Base-by-base conservation (phyloP, 1,140 invertebrate genomes). In the Pantala flavescens region DNA sequence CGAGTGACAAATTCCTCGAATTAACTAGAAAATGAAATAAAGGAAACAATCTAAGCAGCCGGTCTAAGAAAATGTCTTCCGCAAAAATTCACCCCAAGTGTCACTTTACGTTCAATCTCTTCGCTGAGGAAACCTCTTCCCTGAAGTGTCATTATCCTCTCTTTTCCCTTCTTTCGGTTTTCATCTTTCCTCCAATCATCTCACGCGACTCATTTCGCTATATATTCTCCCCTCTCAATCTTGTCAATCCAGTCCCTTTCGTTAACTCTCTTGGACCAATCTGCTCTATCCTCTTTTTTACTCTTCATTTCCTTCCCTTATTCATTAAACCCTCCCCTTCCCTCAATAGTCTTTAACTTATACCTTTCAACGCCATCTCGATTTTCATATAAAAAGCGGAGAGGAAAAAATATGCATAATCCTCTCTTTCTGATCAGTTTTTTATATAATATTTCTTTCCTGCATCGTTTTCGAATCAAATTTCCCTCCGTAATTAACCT, bases 231-330 rank as follows among this genome's bases (percentile, higher is more conserved):
- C n/a, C 49, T 63, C 49, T 19, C 49, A 63, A 63, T 63, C 49
- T 36, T 9, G 28, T 36, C 28, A 36, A 36, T 36, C 28, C 49
- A 3, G n/a, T 63, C 49, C 49, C 49, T 63, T 21, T 63, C 49
- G 28, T 36, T 36, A 63, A 16, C 49, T 21, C 49, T 16, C 49
- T 3, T 63, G 49, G 49, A 16, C 49, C 49, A 63, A 19, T 63
- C 49, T 21, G 49, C 49, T 36, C 28, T 21, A 63, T 36, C 49
- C n/a, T 21, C 49, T 63, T 63, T 63, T 63, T 63, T 63, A 16
- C 49, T 63, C 49, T 21, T 63, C 49, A 63, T 63, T 63, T 19
- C 49, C 49, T 63, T 63, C 49, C 49, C 49, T 63, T 63, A 63
- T 63, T 63, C 49, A 63, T 63, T 63, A 63, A 63, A 63, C 49